A percentile compares a stretch with the other conserved stretches of the same genome.
phyloP scores from a whole-genome alignment of 2,113 vertebrate species.

The Platycercus adscitus region DNA sequence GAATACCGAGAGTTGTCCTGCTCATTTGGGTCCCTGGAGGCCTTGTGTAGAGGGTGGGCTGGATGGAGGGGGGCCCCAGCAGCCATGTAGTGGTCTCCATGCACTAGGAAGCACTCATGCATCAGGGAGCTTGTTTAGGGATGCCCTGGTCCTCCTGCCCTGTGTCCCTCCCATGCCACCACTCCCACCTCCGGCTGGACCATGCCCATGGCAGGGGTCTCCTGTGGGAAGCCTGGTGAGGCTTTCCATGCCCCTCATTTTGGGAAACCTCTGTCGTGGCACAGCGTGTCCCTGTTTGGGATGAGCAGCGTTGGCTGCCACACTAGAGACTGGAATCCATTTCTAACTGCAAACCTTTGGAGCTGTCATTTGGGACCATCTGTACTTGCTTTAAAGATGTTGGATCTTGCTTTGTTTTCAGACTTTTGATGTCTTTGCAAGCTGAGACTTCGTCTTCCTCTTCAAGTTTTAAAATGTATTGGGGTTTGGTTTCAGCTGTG shows the following conservation, averaged over 20 bases:
- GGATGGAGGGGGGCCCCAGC: neutral
- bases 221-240: neutral
- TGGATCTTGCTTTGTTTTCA: neutral
- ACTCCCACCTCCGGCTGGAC: rapidly evolving
- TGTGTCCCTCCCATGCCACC: rapidly evolving
- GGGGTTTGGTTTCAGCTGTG: neutral
- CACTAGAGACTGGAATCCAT: neutral
- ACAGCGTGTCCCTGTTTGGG: neutral
- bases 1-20: neutral
- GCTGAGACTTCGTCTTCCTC: neutral
- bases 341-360: neutral
- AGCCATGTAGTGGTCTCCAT: neutral
- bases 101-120: rapidly evolving
- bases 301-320: rapidly evolving
- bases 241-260: neutral
- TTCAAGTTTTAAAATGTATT: neutral
- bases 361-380: neutral
- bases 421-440: neutral
- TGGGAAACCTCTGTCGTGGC: neutral
- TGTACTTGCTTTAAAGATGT: neutral
- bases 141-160: neutral
- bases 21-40: neutral
- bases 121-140: neutral
- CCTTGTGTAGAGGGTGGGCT: rapidly evolving
- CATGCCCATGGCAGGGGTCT: neutral